A percentile compares a stretch with the other conserved stretches of the same genome.
phyloP scores from a whole-genome alignment of 1,140 invertebrate genomes.

The Magallana gigas region DNA sequence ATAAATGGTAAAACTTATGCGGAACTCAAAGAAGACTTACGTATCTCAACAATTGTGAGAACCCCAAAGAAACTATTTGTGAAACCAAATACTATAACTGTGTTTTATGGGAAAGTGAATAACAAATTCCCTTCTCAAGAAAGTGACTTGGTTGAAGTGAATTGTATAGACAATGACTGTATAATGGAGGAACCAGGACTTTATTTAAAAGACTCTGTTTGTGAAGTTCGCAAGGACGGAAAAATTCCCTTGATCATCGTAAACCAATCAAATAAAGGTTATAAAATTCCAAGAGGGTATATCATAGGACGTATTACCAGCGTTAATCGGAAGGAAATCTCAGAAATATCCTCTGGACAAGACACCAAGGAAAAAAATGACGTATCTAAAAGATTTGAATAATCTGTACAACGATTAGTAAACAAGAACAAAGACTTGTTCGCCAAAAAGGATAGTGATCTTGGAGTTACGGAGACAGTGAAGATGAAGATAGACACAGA shows the following conservation, averaged over 20 bases:
- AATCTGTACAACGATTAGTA: not conserved
- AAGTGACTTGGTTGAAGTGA: not conserved
- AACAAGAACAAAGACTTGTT: conserved; percentile 3
- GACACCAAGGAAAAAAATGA: not conserved
- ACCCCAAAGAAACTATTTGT: not conserved
- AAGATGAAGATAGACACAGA: conserved; percentile 58
- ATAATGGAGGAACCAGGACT: conserved; percentile 44
- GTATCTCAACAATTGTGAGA: conserved; percentile 37
- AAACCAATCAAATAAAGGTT: conserved; percentile 38
- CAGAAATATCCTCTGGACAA: not conserved
- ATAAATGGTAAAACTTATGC: conserved; percentile 41
- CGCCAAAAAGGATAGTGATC: conserved; percentile 33
- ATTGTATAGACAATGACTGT: not conserved
- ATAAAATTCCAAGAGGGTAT: conserved; percentile 23
- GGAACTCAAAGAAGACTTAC: conserved; percentile 52
- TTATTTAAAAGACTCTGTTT: conserved; percentile 42
- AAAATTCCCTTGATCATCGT: conserved; percentile 44
- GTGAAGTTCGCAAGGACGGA: not conserved
- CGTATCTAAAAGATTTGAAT: not conserved
- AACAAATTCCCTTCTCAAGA: not conserved
- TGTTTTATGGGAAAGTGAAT: conserved; percentile 26
- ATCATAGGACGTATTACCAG: conserved; percentile 8
- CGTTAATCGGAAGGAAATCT: conserved; percentile 3
- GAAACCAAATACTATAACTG: conserved; percentile 47
- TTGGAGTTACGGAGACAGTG: conserved; percentile 38